Conservation (phyloP, 2,113 vertebrate species). For the Nesogale talazaci region DNA sequence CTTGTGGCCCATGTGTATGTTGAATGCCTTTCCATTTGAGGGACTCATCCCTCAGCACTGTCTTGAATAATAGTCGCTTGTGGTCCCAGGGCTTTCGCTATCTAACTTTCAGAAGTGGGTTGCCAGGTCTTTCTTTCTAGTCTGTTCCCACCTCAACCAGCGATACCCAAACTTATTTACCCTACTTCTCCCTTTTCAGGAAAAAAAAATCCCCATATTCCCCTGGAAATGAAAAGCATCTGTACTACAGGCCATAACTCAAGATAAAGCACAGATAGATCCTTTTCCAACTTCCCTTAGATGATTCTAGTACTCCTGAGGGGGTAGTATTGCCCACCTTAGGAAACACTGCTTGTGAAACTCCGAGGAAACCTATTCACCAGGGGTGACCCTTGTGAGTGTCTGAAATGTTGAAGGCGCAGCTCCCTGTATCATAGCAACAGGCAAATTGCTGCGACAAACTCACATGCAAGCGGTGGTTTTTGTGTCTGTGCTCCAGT, state of each 20-base stretch:
- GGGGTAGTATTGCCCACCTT: too few species aligned
- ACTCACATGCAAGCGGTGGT: not conserved
- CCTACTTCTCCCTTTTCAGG: too few species aligned
- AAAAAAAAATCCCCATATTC: too few species aligned
- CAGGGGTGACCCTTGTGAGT: not conserved
- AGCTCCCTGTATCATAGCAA: not conserved
- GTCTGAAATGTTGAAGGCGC: not conserved
- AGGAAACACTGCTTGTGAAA: not conserved
- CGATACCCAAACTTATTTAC: too few species aligned
- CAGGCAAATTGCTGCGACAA: not conserved
- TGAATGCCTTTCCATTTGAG: not conserved
- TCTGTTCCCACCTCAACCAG: not conserved
- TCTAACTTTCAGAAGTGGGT: not conserved
- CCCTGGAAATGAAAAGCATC: too few species aligned
- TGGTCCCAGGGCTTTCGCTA: not conserved
- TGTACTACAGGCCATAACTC: too few species aligned
- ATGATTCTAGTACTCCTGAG: too few species aligned
- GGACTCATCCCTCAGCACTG: not conserved
- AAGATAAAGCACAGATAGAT: too few species aligned
- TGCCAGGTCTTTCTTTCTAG: not conserved
- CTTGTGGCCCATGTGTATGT: not conserved
- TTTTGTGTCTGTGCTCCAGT: not conserved
- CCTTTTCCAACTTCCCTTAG: too few species aligned
- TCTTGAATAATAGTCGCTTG: not conserved
- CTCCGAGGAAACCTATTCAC: not conserved